phyloP scores from a whole-genome alignment of 1,140 invertebrate species.

The Drosophila nigrodunni region DNA sequence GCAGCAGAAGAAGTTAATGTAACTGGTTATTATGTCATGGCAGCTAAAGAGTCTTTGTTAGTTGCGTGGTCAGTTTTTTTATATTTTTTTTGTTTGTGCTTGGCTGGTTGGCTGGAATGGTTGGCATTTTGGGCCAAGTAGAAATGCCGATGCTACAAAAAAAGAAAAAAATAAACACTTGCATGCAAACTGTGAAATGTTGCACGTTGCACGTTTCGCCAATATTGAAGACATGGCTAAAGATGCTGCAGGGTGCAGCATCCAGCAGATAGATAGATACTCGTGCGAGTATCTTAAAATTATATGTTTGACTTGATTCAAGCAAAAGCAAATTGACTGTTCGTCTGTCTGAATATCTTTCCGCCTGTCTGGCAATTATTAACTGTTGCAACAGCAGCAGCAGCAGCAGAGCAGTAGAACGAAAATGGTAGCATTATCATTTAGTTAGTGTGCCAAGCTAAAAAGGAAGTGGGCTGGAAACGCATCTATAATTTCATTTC shows the following conservation, averaged over 20 bases:
- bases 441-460: conserved; percentile 40
- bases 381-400: conserved; percentile 35
- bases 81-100: neutral
- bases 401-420: neutral
- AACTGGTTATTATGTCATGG: conserved; percentile 51
- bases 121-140: conserved; percentile 20
- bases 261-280: conserved; percentile 9
- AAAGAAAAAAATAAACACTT: neutral
- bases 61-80: conserved; percentile 27
- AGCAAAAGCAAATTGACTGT: conserved; percentile 40
- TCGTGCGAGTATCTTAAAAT: conserved; percentile 44
- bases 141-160: conserved; percentile 1
- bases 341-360: conserved; percentile 11
- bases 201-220: conserved; percentile 41
- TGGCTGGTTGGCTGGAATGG: conserved; percentile 6
- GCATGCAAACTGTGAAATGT: conserved; percentile 18
- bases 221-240: conserved; percentile 10
- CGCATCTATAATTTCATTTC: conserved; percentile 67
- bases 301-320: conserved; percentile 41
- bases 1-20: neutral
- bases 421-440: conserved; percentile 33
- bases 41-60: conserved; percentile 3
- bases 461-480: conserved; percentile 70
- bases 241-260: conserved; percentile 5
- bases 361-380: conserved; percentile 33